A percentile compares a stretch with the other conserved stretches of the same genome.
phyloP scores from a whole-genome alignment of 2,888 invertebrate genomes.

The Ormyrus thymus region DNA sequence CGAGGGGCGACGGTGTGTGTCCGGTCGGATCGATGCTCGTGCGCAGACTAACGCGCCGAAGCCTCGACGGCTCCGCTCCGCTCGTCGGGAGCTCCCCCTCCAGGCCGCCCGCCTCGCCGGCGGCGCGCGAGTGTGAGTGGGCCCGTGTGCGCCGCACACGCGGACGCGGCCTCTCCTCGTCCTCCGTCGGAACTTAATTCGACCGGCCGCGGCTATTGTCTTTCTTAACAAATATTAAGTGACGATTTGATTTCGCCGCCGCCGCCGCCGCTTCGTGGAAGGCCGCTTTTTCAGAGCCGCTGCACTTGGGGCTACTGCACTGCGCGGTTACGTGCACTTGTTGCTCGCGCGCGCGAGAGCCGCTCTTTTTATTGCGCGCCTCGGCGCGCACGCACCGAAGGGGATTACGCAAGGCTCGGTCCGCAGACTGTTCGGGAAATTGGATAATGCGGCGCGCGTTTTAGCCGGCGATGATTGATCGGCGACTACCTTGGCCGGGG shows the following conservation, averaged over 20 bases:
- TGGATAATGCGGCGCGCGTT: conserved; percentile 2
- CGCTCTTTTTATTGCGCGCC: conserved; percentile 28
- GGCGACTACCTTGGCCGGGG: no score
- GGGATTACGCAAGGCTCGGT: conserved; percentile 28
- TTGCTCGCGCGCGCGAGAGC: background rate
- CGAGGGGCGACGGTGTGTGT: conserved; percentile 51
- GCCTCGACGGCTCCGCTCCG: conserved; percentile 50
- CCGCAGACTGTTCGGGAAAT: conserved; percentile 35
- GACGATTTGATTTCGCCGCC: conserved; percentile 24
- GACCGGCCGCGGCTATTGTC: conserved; percentile 23
- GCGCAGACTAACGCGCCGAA: conserved; percentile 68
- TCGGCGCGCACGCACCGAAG: background rate
- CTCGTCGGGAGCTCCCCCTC: conserved; percentile 4
- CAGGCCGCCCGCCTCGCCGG: background rate
- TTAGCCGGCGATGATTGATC: no score
- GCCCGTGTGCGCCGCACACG: conserved; percentile 10
- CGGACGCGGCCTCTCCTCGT: background rate
- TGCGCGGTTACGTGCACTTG: background rate
- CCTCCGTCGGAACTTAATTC: no score
- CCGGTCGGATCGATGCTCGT: conserved; percentile 69
- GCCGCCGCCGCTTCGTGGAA: conserved; percentile 34
- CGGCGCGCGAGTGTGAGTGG: background rate
- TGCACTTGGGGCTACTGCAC: background rate
- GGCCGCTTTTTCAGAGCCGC: conserved; percentile 19
- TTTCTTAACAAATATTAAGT: conserved; percentile 49